These are phyloP conservation scores for Entelurus aequoreus DNA, from an alignment of 2,113 vertebrate species.

Conservation along the genomic window DNA sequence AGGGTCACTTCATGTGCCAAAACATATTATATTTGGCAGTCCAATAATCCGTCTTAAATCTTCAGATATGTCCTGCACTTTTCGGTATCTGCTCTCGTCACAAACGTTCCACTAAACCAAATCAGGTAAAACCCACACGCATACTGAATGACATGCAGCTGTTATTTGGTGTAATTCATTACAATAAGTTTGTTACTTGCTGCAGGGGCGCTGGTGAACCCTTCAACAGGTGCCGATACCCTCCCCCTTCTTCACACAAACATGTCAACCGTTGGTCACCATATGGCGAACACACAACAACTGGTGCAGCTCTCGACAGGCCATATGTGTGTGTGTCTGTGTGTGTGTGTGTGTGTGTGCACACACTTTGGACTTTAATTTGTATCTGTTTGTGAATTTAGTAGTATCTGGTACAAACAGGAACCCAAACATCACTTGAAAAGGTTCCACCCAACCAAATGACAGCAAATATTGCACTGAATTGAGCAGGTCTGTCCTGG, in stretches of 20 bases:
- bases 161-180: background rate
- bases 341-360: too few species aligned
- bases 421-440: background rate
- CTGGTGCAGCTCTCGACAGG: constrained; percentile 14
- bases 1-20: background rate
- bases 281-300: constrained; percentile 21
- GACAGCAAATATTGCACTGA: background rate
- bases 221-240: constrained; percentile 20
- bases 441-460: background rate
- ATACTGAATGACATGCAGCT: background rate
- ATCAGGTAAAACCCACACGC: background rate
- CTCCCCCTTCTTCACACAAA: background rate
- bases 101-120: background rate
- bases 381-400: background rate
- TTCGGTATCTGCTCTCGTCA: background rate
- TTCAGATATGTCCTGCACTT: background rate
- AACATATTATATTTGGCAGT: background rate
- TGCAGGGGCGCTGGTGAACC: background rate
- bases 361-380: too few species aligned
- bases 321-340: background rate
- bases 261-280: constrained; percentile 1
- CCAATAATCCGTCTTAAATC: background rate
- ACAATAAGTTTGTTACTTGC: background rate
- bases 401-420: background rate
- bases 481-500: too few species aligned